A percentile compares a stretch with the other conserved stretches of the same genome.
phyloP scores from a whole-genome alignment of 2,888 invertebrate genomes.

The Sphaerophoria rueppellii region DNA sequence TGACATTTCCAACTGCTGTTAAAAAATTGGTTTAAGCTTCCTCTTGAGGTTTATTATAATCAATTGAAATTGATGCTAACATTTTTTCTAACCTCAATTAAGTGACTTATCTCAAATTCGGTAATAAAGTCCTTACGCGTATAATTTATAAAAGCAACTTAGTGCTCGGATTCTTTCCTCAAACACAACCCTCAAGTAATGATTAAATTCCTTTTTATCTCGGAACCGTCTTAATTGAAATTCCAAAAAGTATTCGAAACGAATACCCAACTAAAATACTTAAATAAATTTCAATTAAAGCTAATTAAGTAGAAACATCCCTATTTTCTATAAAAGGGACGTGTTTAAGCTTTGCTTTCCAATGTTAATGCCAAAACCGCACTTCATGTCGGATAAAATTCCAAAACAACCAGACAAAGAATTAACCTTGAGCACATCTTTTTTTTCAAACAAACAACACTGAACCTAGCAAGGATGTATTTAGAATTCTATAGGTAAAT shows the following conservation, averaged over 20 bases:
- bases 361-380: slow-evolving; percentile 30
- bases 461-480: not conserved
- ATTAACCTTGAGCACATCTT: slow-evolving; percentile 28
- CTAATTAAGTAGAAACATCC: slow-evolving; percentile 20
- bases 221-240: slow-evolving; percentile 13
- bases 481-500: not conserved
- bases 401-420: slow-evolving; percentile 19
- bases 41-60: too few relatives aligned
- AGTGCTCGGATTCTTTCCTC: not conserved
- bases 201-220: not conserved
- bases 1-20: too few relatives aligned
- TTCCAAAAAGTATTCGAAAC: slow-evolving; percentile 1
- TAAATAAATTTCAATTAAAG: slow-evolving; percentile 34
- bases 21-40: too few relatives aligned
- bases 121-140: not conserved
- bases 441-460: not conserved
- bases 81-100: too few relatives aligned
- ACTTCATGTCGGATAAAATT: slow-evolving; percentile 13
- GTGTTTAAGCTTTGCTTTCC: slow-evolving; percentile 15
- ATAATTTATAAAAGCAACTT: not conserved
- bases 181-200: not conserved
- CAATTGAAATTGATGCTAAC: too few relatives aligned
- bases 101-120: too few relatives aligned
- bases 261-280: not conserved
- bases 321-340: not conserved